Base-by-base conservation (phyloP, 2,888 invertebrate species). In the Drosophila mimetica region DNA sequence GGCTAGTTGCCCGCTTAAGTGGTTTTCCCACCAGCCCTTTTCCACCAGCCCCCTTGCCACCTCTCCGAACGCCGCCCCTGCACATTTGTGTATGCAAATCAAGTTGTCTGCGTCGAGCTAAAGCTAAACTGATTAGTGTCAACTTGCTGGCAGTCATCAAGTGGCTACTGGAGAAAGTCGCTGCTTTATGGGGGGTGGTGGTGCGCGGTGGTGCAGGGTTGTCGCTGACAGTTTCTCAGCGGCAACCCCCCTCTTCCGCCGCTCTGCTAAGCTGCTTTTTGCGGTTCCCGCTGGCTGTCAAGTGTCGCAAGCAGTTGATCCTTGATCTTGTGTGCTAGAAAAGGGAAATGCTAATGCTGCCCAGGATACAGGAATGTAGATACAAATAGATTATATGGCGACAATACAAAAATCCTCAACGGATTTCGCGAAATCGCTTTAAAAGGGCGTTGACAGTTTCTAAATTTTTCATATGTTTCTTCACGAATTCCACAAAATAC, bases 1-100 rank as follows among this genome's bases (percentile, higher is more conserved):
- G 81, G 81, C 76, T 84, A 76, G 81, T 82, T 86, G 80, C 81
- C 76, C 81, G 81, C 66, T 74, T 86, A 84, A 82, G 81, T 82
- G 81, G 74, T 81, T 84, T 76, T 67, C 54, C 64, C 65, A 39
- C 58, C 50, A 53, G 41, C 9, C 44, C 44, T 11, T 9, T 5
- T 8, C 8, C 54, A 3, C 16, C 13, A 16, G n/a, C 16, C 52
- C 8, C 13, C n/a, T 9, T 9, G n/a, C 22, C 14, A 9, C 28
- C 25, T 13, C 11, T n/a, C 18, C 25, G 37, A 16, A 11, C 14
- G 30, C 28, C 32, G 28, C 7, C 42, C 32, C 8, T 18, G n/a
- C 52, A 44, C 66, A 65, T 52, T 65, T 52, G 66, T 65, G 64
- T 64, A 64, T 64, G 64, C 64, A 64, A 64, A 64, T 64, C 64